A percentile compares a stretch with the other conserved stretches of the same genome.
phyloP scores from a whole-genome alignment of 1,140 invertebrate species.

The Zophobas morio region DNA sequence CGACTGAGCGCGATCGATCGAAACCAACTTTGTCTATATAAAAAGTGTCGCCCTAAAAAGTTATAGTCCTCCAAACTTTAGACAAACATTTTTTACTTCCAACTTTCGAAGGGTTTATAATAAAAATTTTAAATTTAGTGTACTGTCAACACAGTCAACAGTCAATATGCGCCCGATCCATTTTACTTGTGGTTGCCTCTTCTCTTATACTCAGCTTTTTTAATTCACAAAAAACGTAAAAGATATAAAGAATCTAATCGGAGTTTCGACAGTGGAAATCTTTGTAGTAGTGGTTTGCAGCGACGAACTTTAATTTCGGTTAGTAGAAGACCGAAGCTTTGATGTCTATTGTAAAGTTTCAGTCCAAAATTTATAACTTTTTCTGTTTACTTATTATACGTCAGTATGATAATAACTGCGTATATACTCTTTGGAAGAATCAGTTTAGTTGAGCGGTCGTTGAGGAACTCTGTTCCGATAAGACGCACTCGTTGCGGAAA shows the following conservation, averaged over 20 bases:
- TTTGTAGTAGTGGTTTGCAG: too few species aligned
- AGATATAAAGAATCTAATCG: not conserved
- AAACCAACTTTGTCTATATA: slow-evolving; percentile 1
- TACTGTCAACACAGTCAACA: slow-evolving; percentile 38
- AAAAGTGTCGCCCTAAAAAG: slow-evolving; percentile 12
- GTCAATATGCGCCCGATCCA: slow-evolving; percentile 14
- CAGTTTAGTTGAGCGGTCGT: too few species aligned
- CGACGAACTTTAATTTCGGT: too few species aligned
- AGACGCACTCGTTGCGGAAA: too few species aligned
- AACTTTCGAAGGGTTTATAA: slow-evolving; percentile 39
- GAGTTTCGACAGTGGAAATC: too few species aligned
- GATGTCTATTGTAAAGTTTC: too few species aligned
- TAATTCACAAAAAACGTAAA: not conserved
- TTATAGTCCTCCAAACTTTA: slow-evolving; percentile 37
- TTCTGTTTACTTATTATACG: too few species aligned
- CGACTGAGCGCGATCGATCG: not conserved
- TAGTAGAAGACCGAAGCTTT: too few species aligned
- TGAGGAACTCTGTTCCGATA: too few species aligned
- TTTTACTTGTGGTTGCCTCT: not conserved
- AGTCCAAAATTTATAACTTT: too few species aligned
- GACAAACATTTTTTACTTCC: slow-evolving; percentile 37
- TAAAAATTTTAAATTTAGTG: slow-evolving; percentile 41
- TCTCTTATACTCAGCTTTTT: not conserved
- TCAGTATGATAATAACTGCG: too few species aligned
- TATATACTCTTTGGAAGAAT: too few species aligned